Base-by-base conservation (phyloP, 1,140 invertebrate species). In the Cotesia typhae region DNA sequence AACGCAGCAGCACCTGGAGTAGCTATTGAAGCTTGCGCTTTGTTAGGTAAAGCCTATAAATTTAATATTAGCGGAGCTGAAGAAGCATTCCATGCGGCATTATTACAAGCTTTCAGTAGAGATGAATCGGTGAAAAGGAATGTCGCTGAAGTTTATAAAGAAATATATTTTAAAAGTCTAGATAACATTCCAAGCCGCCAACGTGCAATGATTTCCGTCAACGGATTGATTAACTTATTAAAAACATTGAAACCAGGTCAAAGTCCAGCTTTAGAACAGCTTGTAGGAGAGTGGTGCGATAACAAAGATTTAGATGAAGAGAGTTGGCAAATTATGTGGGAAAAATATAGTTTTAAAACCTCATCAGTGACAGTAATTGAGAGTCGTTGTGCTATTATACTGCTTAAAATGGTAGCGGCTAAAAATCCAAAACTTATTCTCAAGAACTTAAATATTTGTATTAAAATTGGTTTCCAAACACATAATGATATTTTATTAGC, bases 11-110 rank as follows among this genome's bases (percentile, higher is more conserved):
- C 90, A 72, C 88, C 90, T 0, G 89, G 92, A 1, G 95, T 96
- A 83, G 92, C 95, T 0, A 88, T 92, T 51, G 95, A 96, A 85
- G 92, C 95, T 0, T 92, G 96, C 55, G 91, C 94, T 64, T 94
- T 97, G 80, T 94, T 97, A 74, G 94, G 93, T 0, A 91, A 91
- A 0, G 93, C 93, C 3, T 93, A 92, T 80, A 90, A 94, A 78
- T 95, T 95, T 82, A 91, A 92, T 63, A 88, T 96, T 12, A 87
- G 90, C 52, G 91, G 92, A 5, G 91, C 93, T 9, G 89, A 92
- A 77, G 76, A 84, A 35, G 94, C 93, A 9, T 90, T 96, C 35
- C 88, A 90, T 12, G 89, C 91, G 77, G 95, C 96, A 90, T 82
- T 97, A 60, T 87, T 90, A 63, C 89, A 96, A 72, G 57, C 90